Evolutionary conservation across 1,140 invertebrate species (phyloP), one percentile per base, ranked within the genome.

Genomic region (Bombus vancouverensis): DNA sequence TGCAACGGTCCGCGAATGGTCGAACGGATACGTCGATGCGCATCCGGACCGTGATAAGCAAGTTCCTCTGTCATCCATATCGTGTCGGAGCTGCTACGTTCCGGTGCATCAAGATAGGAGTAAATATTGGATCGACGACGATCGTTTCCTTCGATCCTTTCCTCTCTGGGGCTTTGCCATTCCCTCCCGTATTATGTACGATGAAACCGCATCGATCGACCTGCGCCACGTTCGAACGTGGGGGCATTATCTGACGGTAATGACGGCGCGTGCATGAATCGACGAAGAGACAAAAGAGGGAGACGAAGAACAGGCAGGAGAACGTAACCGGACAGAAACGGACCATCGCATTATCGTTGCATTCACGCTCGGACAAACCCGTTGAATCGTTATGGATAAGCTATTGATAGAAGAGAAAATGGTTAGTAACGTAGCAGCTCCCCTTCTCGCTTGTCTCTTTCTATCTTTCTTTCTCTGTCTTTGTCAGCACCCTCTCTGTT

Each of bases 301-400:
- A 70, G 74, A 39, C 66, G 81, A 78, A 89, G 81, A 82, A 81
- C 66, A 71, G 62, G 42, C 74, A 37, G n/a, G 66, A 39, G 44
- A 32, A 66, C 59, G 81, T 73, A 53, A 25, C 78, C 66, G 83
- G 71, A 68, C 82, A 83, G 71, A 57, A 79, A 86, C 81, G 76
- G 83, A 74, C 88, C 89, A 87, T 89, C 88, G 92, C 90, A 94
- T 93, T 94, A 94, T 94, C 93, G 93, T 94, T 93, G 93, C 91
- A 93, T 92, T 94, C 92, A 93, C 93, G 93, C 93, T 92, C 86
- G 92, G 92, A 90, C 92, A 92, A 91, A 89, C 90, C 89, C 87
- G 90, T 92, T 94, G 89, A 94, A 94, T 94, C 92, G 93, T 92
- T 89, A 89, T 91, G 91, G 90, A 92, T 91, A 92, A 92, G 85